These are phyloP conservation scores for Drosophila nr. perissopoda DNA, from an alignment of 2,888 invertebrate genomes.

Conservation along the genomic window DNA sequence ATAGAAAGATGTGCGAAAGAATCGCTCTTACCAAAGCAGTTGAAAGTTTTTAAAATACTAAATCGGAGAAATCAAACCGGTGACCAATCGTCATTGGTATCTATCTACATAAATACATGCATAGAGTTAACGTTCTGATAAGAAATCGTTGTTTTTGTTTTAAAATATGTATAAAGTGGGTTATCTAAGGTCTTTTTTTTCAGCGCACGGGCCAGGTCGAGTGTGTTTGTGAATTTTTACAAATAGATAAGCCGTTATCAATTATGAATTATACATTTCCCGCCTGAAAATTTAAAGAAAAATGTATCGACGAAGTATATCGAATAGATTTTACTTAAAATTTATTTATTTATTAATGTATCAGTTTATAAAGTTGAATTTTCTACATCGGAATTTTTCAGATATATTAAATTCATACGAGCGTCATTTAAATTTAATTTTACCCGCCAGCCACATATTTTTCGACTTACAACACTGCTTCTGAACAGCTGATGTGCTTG, in stretches of 20 bases:
- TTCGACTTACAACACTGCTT: slow-evolving; percentile 32
- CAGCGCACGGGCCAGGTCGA: slow-evolving; percentile 51
- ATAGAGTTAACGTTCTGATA: slow-evolving; percentile 59
- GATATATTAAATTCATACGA: background rate
- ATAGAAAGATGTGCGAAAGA: slow-evolving; percentile 16
- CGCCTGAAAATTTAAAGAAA: slow-evolving; percentile 13
- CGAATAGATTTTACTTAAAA: background rate
- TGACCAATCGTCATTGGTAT: slow-evolving; percentile 67
- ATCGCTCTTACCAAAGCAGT: slow-evolving; percentile 24
- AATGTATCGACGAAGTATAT: slow-evolving; percentile 29
- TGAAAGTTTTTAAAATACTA: slow-evolving; percentile 66
- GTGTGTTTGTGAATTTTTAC: slow-evolving; percentile 40
- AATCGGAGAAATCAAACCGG: slow-evolving; percentile 68
- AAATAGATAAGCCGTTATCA: slow-evolving; percentile 73
- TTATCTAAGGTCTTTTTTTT: slow-evolving; percentile 45
- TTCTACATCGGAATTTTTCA: background rate
- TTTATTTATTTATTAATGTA: background rate
- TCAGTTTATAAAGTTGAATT: background rate
- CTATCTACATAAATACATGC: slow-evolving; percentile 30
- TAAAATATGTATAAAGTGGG: slow-evolving; percentile 70
- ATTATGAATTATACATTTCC: slow-evolving; percentile 23
- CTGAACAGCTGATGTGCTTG: slow-evolving; percentile 33
- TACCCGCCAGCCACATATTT: slow-evolving; percentile 13
- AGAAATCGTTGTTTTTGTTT: slow-evolving; percentile 65
- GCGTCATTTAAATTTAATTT: slow-evolving; percentile 6